Evolutionary conservation across 2,797 vertebrate genomes (phyloP).

Genomic region (Eremophila alpestris): DNA sequence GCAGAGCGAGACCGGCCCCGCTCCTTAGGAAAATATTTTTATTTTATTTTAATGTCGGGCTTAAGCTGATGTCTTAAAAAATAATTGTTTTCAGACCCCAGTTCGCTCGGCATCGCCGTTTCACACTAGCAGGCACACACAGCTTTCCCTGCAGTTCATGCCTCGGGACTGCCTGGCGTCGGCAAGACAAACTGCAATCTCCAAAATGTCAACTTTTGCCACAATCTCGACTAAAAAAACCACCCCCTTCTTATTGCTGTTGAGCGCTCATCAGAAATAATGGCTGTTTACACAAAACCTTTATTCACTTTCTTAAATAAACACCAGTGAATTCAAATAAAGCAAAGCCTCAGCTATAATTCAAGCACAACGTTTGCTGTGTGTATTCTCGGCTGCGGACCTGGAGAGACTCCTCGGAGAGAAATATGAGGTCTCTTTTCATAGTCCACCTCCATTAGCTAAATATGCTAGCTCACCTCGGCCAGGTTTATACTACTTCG

Average conservation of each 20-base stretch:
- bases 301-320: slow-evolving; percentile 54
- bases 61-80: slow-evolving; percentile 60
- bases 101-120: slow-evolving; percentile 15
- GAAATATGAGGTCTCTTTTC: slow-evolving; percentile 22
- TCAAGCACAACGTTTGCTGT: slow-evolving; percentile 27
- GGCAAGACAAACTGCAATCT: slow-evolving; percentile 53
- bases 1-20: background rate
- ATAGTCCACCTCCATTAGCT: background rate
- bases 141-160: slow-evolving; percentile 1
- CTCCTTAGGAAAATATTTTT: slow-evolving; percentile 65
- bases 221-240: background rate
- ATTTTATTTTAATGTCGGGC: slow-evolving; percentile 60
- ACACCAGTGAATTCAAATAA: slow-evolving; percentile 31
- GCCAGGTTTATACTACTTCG: background rate
- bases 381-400: slow-evolving; percentile 28
- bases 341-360: slow-evolving; percentile 22
- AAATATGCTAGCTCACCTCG: slow-evolving; percentile 17
- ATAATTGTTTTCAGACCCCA: slow-evolving; percentile 60
- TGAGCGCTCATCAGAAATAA: slow-evolving; percentile 40
- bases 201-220: slow-evolving; percentile 57
- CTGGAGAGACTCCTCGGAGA: slow-evolving; percentile 50
- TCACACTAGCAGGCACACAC: slow-evolving; percentile 24
- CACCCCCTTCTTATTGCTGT: slow-evolving; percentile 55
- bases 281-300: slow-evolving; percentile 33
- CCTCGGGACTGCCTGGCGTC: slow-evolving; percentile 47